These are phyloP conservation scores for Drosophila varians DNA, from an alignment of 1,140 invertebrate genomes.

Conservation along the genomic window DNA sequence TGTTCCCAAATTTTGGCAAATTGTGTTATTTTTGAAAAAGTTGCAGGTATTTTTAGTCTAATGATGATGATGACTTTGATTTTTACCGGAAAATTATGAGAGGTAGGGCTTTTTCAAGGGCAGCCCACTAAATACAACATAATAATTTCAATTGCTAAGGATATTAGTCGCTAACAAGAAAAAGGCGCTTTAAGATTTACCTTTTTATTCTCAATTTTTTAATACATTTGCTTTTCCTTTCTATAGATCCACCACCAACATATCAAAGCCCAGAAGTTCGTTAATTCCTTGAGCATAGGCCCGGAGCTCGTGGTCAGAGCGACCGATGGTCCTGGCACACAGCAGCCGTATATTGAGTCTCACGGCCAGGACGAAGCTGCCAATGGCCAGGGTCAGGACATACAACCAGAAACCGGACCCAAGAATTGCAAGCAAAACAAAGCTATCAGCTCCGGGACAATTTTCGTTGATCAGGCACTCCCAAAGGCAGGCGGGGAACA, in stretches of 20 bases:
- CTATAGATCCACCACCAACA: not conserved
- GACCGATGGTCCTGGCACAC: not conserved
- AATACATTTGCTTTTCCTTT: not conserved
- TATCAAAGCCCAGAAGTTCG: slow-evolving; percentile 18
- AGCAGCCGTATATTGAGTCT: not conserved
- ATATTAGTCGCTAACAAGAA: too few species aligned
- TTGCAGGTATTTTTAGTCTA: too few species aligned
- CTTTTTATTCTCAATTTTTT: not conserved
- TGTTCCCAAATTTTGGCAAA: too few species aligned
- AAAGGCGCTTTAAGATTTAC: too few species aligned
- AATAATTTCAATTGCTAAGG: too few species aligned
- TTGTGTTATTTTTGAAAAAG: too few species aligned
- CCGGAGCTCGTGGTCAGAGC: not conserved
- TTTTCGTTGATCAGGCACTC: not conserved
- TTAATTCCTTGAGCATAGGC: slow-evolving; percentile 29
- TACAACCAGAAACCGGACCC: not conserved
- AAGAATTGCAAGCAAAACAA: not conserved
- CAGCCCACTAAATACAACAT: too few species aligned
- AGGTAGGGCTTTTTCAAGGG: too few species aligned
- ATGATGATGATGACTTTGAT: too few species aligned
- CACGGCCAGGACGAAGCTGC: not conserved
- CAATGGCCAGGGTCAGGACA: slow-evolving; percentile 3
- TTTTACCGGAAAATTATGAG: too few species aligned
- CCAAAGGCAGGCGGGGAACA: slow-evolving; percentile 1
- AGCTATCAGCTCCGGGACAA: not conserved